Evolutionary conservation across 2,113 vertebrate species (phyloP), one percentile per base, ranked within the genome.

Genomic region (Oreochromis spilurus): DNA sequence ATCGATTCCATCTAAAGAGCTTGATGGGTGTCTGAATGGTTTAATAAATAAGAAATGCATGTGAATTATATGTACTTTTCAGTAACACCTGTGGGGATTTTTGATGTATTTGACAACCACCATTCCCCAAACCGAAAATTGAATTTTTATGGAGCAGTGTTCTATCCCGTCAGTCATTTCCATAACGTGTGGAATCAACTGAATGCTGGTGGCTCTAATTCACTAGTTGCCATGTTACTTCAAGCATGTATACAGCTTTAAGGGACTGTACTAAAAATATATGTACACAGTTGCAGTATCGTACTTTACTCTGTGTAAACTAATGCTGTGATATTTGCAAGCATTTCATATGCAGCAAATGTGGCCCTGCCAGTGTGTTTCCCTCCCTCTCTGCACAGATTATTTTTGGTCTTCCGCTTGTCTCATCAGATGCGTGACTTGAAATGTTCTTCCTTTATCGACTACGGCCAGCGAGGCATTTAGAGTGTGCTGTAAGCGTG

Each of bases 381-480:
- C 26, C 45, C 10, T 77, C 45, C 72, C 17, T 31, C 26, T 31
- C 45, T 50, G 10, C 45, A 50, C 70, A 77, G 26, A 50, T 77
- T 2, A 50, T 50, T 13, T 77, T 50, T n/a, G 24, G 24, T 4
- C 70, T 77, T 50, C 43, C 6, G 3, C 45, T 77, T 77, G 70
- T 77, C 70, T 50, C 16, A 77, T 77, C 4, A 31, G 70, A 77
- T 77, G 16, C 50, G 70, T 50, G 45, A 50, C 70, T n/a, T 34
- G 26, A 52, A n/a, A 52, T 5, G 45, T 77, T 77, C 26, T 77
- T 34, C 6, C 45, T n/a, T 77, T 52, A 77, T 52, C 4, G 45
- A 77, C 72, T 77, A 52, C 13, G 45, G 26, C 45, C 72, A 77
- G 45, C 2, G 4, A 52, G 72, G 17, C 72, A 77, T 77, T 19